Conservation (phyloP, 2,113 vertebrate genomes). For the Tachycineta bicolor region DNA sequence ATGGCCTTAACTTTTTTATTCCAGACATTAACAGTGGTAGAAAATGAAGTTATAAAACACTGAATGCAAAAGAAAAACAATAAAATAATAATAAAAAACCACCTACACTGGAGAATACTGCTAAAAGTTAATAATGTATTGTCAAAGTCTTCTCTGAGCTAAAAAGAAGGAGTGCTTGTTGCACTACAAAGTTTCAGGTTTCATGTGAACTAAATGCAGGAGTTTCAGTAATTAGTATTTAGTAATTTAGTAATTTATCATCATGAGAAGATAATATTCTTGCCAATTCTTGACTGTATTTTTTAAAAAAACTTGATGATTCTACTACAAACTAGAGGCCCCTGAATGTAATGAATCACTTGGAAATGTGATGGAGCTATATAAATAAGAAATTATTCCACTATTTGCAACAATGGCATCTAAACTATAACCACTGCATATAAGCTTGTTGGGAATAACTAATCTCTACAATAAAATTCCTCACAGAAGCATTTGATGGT, state of each 20-base stretch:
- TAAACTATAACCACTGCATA: neutral
- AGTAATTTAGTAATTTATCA: neutral
- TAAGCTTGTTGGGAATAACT: neutral
- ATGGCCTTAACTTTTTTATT: neutral
- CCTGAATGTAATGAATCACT: constrained; percentile 1
- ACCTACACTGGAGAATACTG: neutral
- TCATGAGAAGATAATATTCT: neutral
- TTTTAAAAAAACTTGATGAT: neutral
- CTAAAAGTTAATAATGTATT: neutral
- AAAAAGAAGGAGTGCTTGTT: neutral
- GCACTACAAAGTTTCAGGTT: neutral
- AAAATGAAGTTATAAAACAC: neutral
- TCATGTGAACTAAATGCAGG: neutral
- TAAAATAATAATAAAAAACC: neutral
- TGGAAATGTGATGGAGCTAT: neutral
- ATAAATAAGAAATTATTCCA: constrained; percentile 16
- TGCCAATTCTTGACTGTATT: neutral
- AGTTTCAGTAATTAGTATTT: neutral
- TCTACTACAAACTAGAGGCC: neutral
- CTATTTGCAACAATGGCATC: neutral
- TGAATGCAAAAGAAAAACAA: neutral
- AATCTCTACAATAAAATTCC: neutral
- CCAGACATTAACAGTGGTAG: neutral
- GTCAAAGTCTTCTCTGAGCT: neutral
- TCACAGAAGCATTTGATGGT: constrained; percentile 3